Evolutionary conservation across 23 tunicate species (phyloP).

Genomic region (Trididemnum clinides): DNA sequence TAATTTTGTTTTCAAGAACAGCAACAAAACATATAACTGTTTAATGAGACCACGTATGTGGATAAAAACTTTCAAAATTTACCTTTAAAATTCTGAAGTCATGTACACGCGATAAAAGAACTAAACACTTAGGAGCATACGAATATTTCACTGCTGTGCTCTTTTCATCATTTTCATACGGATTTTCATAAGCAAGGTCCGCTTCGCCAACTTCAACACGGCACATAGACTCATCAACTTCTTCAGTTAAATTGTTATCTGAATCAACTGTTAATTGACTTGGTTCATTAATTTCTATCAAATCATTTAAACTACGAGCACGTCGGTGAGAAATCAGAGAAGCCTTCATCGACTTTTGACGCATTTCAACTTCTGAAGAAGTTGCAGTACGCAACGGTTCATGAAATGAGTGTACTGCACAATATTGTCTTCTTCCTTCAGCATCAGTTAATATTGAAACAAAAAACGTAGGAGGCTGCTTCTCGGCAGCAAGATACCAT

Average conservation of each 20-base stretch:
- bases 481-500: conserved; percentile 58
- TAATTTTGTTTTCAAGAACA: too few species aligned
- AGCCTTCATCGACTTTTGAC: neutral
- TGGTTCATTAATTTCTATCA: neutral
- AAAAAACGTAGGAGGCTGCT: conserved; percentile 78
- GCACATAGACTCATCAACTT: conserved; percentile 82
- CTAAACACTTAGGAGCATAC: conserved; percentile 80
- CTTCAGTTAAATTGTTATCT: too few species aligned
- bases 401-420: conserved; percentile 71
- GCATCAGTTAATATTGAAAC: conserved; percentile 82
- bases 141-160: neutral
- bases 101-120: conserved; percentile 69
- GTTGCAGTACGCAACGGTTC: conserved; percentile 42
- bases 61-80: neutral
- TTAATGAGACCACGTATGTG: too few species aligned
- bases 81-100: conserved; percentile 90
- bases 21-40: too few species aligned
- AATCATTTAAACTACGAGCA: neutral
- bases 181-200: neutral
- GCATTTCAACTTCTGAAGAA: neutral
- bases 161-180: conserved; percentile 9
- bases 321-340: conserved; percentile 11
- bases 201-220: conserved; percentile 57
- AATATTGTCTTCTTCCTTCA: conserved; percentile 62
- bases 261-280: neutral